Evolutionary conservation across 1,140 invertebrate genomes (phyloP), one percentile per base, ranked within the genome.

Genomic region (Magallana angulata): DNA sequence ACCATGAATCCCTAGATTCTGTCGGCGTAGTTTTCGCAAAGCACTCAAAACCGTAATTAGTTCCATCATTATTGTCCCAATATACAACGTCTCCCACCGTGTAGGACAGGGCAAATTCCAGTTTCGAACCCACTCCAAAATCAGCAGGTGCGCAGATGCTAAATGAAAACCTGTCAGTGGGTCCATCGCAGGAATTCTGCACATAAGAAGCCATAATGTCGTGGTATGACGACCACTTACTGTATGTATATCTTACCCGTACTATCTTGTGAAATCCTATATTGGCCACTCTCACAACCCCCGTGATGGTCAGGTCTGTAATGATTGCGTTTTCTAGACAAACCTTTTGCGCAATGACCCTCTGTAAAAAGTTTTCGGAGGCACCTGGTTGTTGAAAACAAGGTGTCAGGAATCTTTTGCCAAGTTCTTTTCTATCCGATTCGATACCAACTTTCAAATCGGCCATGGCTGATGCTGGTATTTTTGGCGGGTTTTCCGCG

Each of bases 251-350:
- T 71, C 98, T 96, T 64, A 99, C 96, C 90, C 97, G 96, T 14
- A 99, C 98, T 36, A 96, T 97, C 95, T 99, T 99, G 92, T 99
- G 96, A 94, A 97, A 99, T 93, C 98, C 97, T 71, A 99, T 94
- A 94, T 99, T 99, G 64, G 97, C 95, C 9, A 99, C 98, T 48
- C 98, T 96, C 4, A 99, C 97, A 0, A 97, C 96, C 14, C 98
- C 98, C 14, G 96, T 96, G n/a, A 99, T 96, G n/a, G 96, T 97
- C 86, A 95, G 91, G 62, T 97, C 96, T 0, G 93, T 92, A 4
- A 94, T 91, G 16, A 94, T 90, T 56, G 96, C 96, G 93, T 97
- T 98, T 94, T 99, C 98, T 90, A 99, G 94, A 90, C 97, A 97
- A 0, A 99, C 97, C 90, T 96, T 96, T 82, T 96, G 96, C 14